A percentile compares a stretch with the other conserved stretches of the same genome.
These are phyloP conservation scores for Cydia fagiglandana DNA, from an alignment of 1,140 invertebrate genomes.

Conservation along the genomic window DNA sequence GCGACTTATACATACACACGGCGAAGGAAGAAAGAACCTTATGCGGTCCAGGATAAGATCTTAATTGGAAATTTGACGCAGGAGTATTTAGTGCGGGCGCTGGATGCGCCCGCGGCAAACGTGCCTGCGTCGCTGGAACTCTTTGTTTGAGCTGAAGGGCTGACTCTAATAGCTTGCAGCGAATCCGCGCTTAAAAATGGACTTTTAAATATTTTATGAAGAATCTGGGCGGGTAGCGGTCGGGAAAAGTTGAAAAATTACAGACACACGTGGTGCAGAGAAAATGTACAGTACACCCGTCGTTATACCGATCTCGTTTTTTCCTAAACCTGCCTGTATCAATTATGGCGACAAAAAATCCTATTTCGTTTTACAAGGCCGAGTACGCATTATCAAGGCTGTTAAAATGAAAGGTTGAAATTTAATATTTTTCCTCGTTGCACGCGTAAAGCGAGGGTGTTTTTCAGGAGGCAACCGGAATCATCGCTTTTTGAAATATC, in stretches of 20 bases:
- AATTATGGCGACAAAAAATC: not conserved
- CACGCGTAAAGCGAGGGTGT: not conserved
- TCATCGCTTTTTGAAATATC: not conserved
- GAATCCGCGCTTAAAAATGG: conserved; percentile 73
- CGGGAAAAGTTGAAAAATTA: conserved; percentile 22
- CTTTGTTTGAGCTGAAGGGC: conserved; percentile 77
- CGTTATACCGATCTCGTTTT: not conserved
- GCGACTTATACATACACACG: conserved; percentile 52
- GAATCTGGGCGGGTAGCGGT: conserved; percentile 43
- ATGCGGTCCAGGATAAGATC: conserved; percentile 57
- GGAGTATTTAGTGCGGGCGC: conserved; percentile 54
- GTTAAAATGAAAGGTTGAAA: not conserved
- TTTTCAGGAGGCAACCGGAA: not conserved
- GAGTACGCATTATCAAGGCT: not conserved
- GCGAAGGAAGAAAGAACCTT: conserved; percentile 56
- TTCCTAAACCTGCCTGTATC: not conserved
- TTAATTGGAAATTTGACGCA: conserved; percentile 55
- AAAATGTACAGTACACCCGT: not conserved
- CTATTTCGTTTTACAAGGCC: not conserved
- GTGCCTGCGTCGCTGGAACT: conserved; percentile 65
- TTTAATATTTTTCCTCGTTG: not conserved
- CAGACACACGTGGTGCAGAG: not conserved
- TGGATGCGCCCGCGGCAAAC: conserved; percentile 59
- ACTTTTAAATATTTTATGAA: conserved; percentile 76
- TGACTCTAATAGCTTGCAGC: conserved; percentile 77